A percentile compares a stretch with the other conserved stretches of the same genome.
phyloP scores from a whole-genome alignment of 2,888 invertebrate species.

The Ariolimax columbianus region DNA sequence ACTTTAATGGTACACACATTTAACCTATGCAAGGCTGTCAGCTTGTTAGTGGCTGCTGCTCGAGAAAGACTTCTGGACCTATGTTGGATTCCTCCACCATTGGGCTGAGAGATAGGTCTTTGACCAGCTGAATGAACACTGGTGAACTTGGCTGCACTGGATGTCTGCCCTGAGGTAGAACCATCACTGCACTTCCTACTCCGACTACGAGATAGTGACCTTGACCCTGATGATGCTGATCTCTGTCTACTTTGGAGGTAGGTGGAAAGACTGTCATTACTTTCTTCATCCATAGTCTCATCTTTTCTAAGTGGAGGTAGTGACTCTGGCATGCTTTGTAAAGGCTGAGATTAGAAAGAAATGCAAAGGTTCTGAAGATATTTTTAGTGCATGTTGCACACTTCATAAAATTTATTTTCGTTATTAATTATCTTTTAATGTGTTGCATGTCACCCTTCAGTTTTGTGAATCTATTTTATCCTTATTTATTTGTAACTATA shows the following conservation, averaged over 20 bases:
- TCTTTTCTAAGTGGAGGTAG: slow-evolving; percentile 57
- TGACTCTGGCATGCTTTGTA: slow-evolving; percentile 72
- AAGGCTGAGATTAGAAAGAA: slow-evolving; percentile 61
- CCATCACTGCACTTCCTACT: slow-evolving; percentile 58
- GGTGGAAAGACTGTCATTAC: slow-evolving; percentile 60
- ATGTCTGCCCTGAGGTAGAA: slow-evolving; percentile 62
- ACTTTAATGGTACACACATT: slow-evolving; percentile 51
- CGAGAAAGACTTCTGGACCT: slow-evolving; percentile 63
- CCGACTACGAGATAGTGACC: slow-evolving; percentile 49
- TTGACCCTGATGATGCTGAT: slow-evolving; percentile 59
- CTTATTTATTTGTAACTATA: no score
- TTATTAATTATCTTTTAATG: neutral
- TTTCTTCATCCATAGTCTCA: slow-evolving; percentile 64
- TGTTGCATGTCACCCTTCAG: no score
- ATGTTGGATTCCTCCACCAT: slow-evolving; percentile 43
- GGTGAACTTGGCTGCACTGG: slow-evolving; percentile 51
- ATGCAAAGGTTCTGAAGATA: neutral
- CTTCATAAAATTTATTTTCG: neutral
- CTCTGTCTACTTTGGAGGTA: slow-evolving; percentile 48
- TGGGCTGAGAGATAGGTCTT: slow-evolving; percentile 59
- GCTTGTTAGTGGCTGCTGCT: slow-evolving; percentile 59
- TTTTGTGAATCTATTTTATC: no score
- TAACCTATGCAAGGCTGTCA: slow-evolving; percentile 63
- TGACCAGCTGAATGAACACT: neutral
- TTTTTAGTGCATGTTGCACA: neutral